phyloP scores from a whole-genome alignment of 1,140 invertebrate genomes.

The Megathymus violae region DNA sequence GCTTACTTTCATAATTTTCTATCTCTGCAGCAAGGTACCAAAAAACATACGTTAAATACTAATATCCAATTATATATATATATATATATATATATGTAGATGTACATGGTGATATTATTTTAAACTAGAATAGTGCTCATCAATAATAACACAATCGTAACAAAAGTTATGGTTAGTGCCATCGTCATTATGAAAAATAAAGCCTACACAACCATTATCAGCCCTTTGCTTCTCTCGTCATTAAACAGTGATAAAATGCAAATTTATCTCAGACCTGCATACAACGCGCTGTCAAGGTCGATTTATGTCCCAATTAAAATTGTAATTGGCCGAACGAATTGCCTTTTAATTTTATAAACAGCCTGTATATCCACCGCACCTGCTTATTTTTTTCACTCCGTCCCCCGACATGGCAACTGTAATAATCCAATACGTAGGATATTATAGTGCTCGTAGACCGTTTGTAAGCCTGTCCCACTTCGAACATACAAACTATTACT shows the following conservation, averaged over 20 bases:
- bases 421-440: constrained; percentile 56
- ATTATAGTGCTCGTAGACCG: constrained; percentile 71
- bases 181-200: constrained; percentile 18
- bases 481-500: too few relatives aligned
- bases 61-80: too few relatives aligned
- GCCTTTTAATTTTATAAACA: constrained; percentile 42
- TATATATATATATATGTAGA: too few relatives aligned
- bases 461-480: constrained; percentile 27
- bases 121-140: too few relatives aligned
- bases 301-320: constrained; percentile 46
- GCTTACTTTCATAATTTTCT: too few relatives aligned
- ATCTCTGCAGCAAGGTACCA: too few relatives aligned
- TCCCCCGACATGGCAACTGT: constrained; percentile 50
- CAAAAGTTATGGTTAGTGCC: constrained; percentile 12
- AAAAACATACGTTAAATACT: too few relatives aligned
- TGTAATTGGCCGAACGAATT: constrained; percentile 30
- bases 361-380: constrained; percentile 54
- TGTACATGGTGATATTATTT: too few relatives aligned
- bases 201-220: constrained; percentile 10
- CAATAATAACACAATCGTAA: too few relatives aligned
- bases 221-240: constrained; percentile 17
- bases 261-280: constrained; percentile 23
- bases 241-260: constrained; percentile 35
- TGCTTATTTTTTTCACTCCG: constrained; percentile 62
- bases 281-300: constrained; percentile 32